Percentiles rank a stretch among this genome's conserved stretches.
These are phyloP conservation scores for Microhierax caerulescens DNA, from an alignment of 2,797 vertebrate species.

Conservation along the genomic window DNA sequence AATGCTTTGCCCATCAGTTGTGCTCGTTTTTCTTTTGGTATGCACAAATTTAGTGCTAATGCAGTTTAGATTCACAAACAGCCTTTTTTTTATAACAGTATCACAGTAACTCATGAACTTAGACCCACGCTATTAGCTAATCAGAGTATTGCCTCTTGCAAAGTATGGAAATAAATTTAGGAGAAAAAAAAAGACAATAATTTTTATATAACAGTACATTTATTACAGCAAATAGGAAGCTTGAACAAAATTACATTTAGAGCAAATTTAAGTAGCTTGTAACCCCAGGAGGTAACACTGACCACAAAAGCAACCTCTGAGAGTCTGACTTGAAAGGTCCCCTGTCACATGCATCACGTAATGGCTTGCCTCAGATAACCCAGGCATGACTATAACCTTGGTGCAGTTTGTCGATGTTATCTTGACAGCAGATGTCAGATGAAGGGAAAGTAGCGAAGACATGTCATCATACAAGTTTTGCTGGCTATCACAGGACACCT, in stretches of 20 bases:
- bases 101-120: not conserved
- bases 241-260: not conserved
- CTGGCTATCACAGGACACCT: not conserved
- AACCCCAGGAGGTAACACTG: not conserved
- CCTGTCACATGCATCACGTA: not conserved
- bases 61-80: not conserved
- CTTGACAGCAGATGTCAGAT: not conserved
- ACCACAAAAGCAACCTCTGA: not conserved
- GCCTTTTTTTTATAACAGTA: not conserved
- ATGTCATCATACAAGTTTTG: not conserved
- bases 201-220: not conserved
- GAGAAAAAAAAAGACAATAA: not conserved
- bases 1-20: not conserved
- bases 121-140: not conserved
- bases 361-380: not conserved
- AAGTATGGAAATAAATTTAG: not conserved
- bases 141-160: not conserved
- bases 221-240: not conserved
- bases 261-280: not conserved
- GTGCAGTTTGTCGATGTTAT: not conserved
- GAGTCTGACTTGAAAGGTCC: not conserved
- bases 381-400: rapidly evolving
- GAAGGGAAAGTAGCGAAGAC: not conserved
- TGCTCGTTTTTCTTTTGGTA: not conserved
- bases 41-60: not conserved